Evolutionary conservation across 2,113 vertebrate species (phyloP).

Genomic region (Sminthopsis crassicaudata): DNA sequence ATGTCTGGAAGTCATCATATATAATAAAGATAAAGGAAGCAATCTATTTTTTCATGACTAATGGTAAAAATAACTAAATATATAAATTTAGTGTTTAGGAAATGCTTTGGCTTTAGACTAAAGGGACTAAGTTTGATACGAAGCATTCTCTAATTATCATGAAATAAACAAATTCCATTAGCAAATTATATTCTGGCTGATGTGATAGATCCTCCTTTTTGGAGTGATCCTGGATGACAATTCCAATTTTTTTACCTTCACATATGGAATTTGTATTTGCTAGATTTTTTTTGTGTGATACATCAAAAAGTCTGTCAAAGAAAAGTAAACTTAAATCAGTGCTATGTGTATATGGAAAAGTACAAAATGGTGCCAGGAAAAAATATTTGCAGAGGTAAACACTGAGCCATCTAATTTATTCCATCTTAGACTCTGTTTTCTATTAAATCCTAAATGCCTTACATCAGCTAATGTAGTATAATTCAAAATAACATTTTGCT

Average conservation of each 20-base stretch:
- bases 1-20: not conserved
- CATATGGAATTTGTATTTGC: slow-evolving; percentile 57
- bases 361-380: slow-evolving; percentile 58
- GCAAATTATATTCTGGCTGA: not conserved
- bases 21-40: not conserved
- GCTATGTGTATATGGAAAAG: slow-evolving; percentile 33
- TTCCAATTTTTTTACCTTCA: slow-evolving; percentile 8
- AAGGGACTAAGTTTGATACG: not conserved
- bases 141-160: not conserved
- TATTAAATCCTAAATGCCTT: slow-evolving; percentile 55
- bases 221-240: not conserved
- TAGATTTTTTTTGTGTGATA: slow-evolving; percentile 25
- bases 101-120: not conserved
- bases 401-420: slow-evolving; percentile 47
- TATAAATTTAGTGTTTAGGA: not conserved
- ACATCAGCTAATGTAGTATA: not conserved
- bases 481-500: slow-evolving; percentile 58
- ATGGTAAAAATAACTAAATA: not conserved
- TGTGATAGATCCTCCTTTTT: not conserved
- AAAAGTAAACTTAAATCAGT: slow-evolving; percentile 57
- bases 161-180: not conserved
- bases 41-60: not conserved
- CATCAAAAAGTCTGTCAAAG: slow-evolving; percentile 64
- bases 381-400: slow-evolving; percentile 67
- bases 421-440: slow-evolving; percentile 60